Base-by-base conservation (phyloP, 2,113 vertebrate genomes). In the Psilopogon haemacephalus region DNA sequence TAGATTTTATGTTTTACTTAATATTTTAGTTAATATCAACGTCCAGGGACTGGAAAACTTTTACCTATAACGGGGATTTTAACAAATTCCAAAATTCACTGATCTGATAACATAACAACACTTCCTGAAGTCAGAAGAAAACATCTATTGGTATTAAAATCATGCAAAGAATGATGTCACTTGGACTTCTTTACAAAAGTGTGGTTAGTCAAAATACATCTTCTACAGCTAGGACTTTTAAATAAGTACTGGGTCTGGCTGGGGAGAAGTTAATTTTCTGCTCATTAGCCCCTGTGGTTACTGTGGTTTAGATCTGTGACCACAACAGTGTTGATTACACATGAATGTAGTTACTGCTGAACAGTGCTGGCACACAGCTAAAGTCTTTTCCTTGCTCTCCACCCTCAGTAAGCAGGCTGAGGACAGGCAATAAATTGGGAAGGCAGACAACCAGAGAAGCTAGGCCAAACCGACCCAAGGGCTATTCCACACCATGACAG, bases 201-300 rank as follows among this genome's bases (percentile, higher is more conserved):
- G 20, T 42, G 30, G 27, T 82, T 68, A 76, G 33, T 27, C 48
- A 44, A 62, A 77, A 73, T 59, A 17, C 17, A 74, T 4, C 50
- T 82, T n/a, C 67, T 37, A 37, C 32, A 81, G 12, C 9, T 59
- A 12, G 18, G 28, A 40, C 12, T 80, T 60, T 55, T 40, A 46
- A 9, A 2, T 19, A 58, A 6, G 10, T 11, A 15, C 23, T 67
- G 48, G 9, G 7, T 73, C 23, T 88, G 64, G 23, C 50, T 73
- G 50, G 44, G 44, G 48, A 62, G 18, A 55, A 52, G 38, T 69
- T 58, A 19, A 17, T 62, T 32, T 38, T n/a, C 54, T 78, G 58
- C 46, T 54, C 0, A 54, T 56, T 15, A 86, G 18, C 20, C 6
- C 0, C 0, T 17, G 27, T 6, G 15, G 30, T 52, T 52, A 46